These are phyloP conservation scores for Syritta pipiens DNA, from an alignment of 2,888 invertebrate genomes.

Conservation along the genomic window DNA sequence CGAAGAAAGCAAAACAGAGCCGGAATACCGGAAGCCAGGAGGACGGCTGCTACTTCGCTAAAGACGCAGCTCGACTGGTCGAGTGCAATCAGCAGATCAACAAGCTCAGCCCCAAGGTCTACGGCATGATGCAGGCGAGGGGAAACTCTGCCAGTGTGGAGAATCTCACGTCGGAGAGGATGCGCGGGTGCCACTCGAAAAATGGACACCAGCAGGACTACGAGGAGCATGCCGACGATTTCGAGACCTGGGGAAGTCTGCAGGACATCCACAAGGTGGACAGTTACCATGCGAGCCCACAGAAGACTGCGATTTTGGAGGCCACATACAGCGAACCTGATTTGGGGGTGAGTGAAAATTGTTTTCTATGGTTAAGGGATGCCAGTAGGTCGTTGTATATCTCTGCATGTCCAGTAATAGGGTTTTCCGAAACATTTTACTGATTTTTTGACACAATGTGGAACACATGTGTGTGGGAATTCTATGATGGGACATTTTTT, in stretches of 20 bases:
- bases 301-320: constrained; percentile 74
- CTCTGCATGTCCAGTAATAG: no score
- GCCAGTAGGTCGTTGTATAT: no score
- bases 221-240: constrained; percentile 72
- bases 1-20: constrained; percentile 37
- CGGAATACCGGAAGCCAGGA: no score
- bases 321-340: constrained; percentile 85
- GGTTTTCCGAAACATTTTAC: no score
- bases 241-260: constrained; percentile 83
- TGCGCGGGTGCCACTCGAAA: constrained; percentile 72
- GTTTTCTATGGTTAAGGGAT: not conserved
- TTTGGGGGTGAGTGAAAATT: constrained; percentile 80
- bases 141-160: constrained; percentile 75
- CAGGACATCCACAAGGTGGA: constrained; percentile 81
- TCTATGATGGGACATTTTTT: no score
- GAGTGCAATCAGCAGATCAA: constrained; percentile 54
- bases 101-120: constrained; percentile 85
- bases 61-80: constrained; percentile 70
- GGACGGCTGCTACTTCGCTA: constrained; percentile 62
- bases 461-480: no score
- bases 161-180: constrained; percentile 74
- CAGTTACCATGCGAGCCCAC: constrained; percentile 40
- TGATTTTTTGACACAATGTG: no score
- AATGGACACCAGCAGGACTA: constrained; percentile 31
- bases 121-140: constrained; percentile 78